Evolutionary conservation across 2,113 vertebrate genomes (phyloP), one percentile per base, ranked within the genome.

Genomic region (Macroglossus sobrinus): DNA sequence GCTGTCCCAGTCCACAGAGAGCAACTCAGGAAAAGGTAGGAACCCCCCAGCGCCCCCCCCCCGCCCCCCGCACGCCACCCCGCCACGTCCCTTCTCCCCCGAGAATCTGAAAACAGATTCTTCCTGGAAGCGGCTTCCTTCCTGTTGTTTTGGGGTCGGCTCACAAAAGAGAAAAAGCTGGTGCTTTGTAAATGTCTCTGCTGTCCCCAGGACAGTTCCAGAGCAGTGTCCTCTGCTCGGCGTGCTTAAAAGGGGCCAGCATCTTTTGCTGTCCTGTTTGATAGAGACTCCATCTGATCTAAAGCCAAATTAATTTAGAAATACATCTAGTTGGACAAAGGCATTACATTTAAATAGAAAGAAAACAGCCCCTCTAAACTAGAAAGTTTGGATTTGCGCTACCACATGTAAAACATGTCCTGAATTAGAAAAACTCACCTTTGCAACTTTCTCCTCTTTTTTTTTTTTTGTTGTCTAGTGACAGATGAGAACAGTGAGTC

Each of bases 401-500:
- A 38, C 28, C 61, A 61, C n/a, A 30, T 45, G 12, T 63, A 72
- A 91, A 61, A 87, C 68, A 38, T 61, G 30, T 47, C 59, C 24
- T 55, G 33, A 43, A 1, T 28, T 21, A 24, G 38, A 55, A 88
- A 84, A 84, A 82, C 38, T 18, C 76, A 92, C 7, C 4, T 95
- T 93, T 40, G 38, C 74, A 69, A 76, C 33, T 92, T 33, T 84
- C 28, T 96, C 89, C 82, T 22, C 30, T 43, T 9, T 40, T 71
- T 38, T 61, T 16, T 80, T 92, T 90, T 93, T 63, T 95, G 91
- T 89, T 43, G 6, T 89, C 53, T 87, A 99, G 99, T 99, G 98
- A 99, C 99, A 38, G 99, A 99, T 84, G 99, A 99, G 96, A 99
- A 99, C 98, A 99, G 99, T 40, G 99, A 99, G 98, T 99, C 99